Conservation (phyloP, 2,113 vertebrate species). For the Gymnorhina tibicen region DNA sequence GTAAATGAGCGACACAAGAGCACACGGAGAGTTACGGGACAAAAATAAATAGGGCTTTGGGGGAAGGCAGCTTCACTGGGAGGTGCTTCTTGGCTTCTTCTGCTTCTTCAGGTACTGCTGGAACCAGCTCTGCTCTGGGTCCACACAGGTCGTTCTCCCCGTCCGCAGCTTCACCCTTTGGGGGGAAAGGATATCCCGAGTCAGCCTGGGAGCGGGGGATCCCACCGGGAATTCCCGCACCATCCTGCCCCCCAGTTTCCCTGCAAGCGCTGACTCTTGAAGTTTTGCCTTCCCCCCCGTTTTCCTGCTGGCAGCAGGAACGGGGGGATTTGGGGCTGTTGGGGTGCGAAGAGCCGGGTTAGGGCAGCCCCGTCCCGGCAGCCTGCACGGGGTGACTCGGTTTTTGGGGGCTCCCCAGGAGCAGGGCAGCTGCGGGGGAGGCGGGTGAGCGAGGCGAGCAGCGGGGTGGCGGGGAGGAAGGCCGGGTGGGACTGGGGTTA, state of each 20-base stretch:
- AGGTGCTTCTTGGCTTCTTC: fast-evolving
- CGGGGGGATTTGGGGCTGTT: fast-evolving
- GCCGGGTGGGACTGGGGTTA: neutral
- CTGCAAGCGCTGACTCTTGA: neutral
- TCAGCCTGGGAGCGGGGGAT: neutral
- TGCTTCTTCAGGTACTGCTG: neutral
- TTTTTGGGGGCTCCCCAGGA: neutral
- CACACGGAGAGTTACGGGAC: fast-evolving
- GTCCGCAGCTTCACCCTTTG: fast-evolving
- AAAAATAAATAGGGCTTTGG: neutral
- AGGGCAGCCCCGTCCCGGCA: neutral
- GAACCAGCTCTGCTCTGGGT: fast-evolving
- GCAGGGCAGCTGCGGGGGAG: neutral
- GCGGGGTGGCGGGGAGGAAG: neutral
- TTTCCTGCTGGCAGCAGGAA: neutral
- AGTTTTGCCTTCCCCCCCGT: neutral
- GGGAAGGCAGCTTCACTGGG: neutral
- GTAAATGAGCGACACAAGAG: fast-evolving
- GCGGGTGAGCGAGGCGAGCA: neutral
- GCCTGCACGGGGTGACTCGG: fast-evolving
- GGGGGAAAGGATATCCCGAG: fast-evolving
- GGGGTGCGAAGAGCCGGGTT: neutral
- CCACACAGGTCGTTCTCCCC: neutral
- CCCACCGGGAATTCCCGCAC: fast-evolving
- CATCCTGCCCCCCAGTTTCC: neutral